A percentile compares a stretch with the other conserved stretches of the same genome.
Evolutionary conservation across 2,113 vertebrate genomes (phyloP).

Genomic region (Centropristis striata): DNA sequence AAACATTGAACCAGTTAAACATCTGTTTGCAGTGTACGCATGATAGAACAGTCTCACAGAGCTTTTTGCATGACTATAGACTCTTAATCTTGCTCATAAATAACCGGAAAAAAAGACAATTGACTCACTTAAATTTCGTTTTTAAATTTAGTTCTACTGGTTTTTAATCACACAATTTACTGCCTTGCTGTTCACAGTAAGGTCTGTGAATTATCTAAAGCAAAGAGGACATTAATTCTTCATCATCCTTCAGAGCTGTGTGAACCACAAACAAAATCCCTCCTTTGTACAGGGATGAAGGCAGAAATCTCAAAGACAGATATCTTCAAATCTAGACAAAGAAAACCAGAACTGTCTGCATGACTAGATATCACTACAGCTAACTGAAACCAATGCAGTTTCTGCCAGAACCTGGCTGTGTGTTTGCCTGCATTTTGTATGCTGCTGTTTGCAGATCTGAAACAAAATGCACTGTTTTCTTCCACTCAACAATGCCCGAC

Average conservation of each 20-base stretch:
- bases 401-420: not conserved
- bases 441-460: constrained; percentile 6
- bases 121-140: too few relatives aligned
- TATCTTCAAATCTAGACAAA: constrained; percentile 8
- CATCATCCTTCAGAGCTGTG: not conserved
- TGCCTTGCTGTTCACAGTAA: constrained; percentile 3
- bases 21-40: too few relatives aligned
- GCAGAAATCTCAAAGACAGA: not conserved
- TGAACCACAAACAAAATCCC: constrained; percentile 7
- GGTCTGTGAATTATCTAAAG: not conserved
- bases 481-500: constrained; percentile 10
- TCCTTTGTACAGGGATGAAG: not conserved
- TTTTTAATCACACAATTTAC: not conserved
- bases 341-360: not conserved
- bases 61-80: not conserved
- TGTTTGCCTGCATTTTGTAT: not conserved
- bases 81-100: not conserved
- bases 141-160: not conserved
- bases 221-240: not conserved
- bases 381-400: not conserved
- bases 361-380: not conserved
- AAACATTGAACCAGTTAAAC: too few relatives aligned
- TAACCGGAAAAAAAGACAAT: too few relatives aligned
- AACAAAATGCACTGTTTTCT: constrained; percentile 26
- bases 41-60: too few relatives aligned